These are phyloP conservation scores for Podarcis muralis DNA, from an alignment of 2,113 vertebrate species.

Conservation along the genomic window DNA sequence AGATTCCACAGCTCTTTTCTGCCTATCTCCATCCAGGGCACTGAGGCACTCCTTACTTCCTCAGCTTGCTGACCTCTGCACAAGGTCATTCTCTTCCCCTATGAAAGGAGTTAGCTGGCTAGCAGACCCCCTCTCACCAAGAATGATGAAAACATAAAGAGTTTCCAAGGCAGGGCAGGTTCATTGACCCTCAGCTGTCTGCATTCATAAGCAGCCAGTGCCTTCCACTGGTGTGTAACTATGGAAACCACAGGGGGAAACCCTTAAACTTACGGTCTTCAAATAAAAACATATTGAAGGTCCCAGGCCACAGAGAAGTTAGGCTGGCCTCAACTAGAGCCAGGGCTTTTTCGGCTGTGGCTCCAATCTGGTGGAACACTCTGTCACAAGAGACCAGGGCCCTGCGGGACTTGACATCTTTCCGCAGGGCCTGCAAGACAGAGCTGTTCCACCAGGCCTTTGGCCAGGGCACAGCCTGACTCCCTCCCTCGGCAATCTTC, in stretches of 20 bases:
- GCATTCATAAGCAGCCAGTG: conserved; percentile 9
- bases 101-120: background rate
- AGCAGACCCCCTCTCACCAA: background rate
- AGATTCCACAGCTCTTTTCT: conserved; percentile 5
- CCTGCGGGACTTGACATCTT: too few relatives aligned
- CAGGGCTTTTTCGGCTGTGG: too few relatives aligned
- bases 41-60: background rate
- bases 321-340: too few relatives aligned
- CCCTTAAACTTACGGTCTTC: too few relatives aligned
- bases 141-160: background rate
- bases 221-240: background rate
- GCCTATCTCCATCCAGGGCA: conserved; percentile 18
- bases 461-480: too few relatives aligned
- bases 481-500: too few relatives aligned
- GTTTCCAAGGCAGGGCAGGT: conserved; percentile 10
- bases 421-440: too few relatives aligned
- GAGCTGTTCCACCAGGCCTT: too few relatives aligned
- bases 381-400: too few relatives aligned
- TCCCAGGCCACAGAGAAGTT: too few relatives aligned
- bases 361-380: too few relatives aligned
- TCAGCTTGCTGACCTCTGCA: rapidly evolving
- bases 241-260: background rate
- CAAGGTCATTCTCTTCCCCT: background rate
- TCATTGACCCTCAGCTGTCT: background rate
- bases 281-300: too few relatives aligned